These are phyloP conservation scores for Taenioides sp. DNA, from an alignment of 2,797 vertebrate genomes.

Conservation along the genomic window DNA sequence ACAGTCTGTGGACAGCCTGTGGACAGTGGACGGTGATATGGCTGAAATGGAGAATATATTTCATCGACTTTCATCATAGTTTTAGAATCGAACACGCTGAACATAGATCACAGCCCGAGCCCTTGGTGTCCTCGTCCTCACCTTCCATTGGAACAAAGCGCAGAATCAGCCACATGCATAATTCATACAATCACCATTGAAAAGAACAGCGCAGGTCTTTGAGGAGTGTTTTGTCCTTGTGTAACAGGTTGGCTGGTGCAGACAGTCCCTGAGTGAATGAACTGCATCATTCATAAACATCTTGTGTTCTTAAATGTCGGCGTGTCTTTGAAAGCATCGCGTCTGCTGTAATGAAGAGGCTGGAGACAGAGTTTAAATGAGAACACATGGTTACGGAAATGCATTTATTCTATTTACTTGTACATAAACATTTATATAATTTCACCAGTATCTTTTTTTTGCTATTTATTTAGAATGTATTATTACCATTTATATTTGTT, in stretches of 20 bases:
- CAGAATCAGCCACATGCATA: not conserved
- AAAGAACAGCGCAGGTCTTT: constrained; percentile 16
- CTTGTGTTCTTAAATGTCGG: constrained; percentile 8
- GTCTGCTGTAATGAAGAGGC: not conserved
- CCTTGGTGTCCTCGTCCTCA: not conserved
- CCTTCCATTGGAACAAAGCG: not conserved
- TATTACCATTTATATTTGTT: too few relatives aligned
- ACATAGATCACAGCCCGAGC: not conserved
- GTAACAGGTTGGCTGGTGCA: constrained; percentile 3
- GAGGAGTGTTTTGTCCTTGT: constrained; percentile 9
- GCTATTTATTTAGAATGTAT: too few relatives aligned
- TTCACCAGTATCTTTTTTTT: too few relatives aligned
- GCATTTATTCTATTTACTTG: not conserved
- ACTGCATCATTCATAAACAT: constrained; percentile 27
- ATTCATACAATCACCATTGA: not conserved
- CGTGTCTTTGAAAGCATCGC: not conserved
- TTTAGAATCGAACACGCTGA: not conserved
- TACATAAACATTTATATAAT: too few relatives aligned
- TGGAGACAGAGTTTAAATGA: not conserved
- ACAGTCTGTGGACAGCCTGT: too few relatives aligned
- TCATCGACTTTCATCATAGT: not conserved
- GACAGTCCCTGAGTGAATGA: constrained; percentile 7
- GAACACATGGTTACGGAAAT: not conserved
- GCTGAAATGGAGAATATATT: not conserved
- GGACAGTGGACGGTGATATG: not conserved